These are phyloP conservation scores for Candoia aspera DNA, from an alignment of 2,113 vertebrate genomes.

Conservation along the genomic window DNA sequence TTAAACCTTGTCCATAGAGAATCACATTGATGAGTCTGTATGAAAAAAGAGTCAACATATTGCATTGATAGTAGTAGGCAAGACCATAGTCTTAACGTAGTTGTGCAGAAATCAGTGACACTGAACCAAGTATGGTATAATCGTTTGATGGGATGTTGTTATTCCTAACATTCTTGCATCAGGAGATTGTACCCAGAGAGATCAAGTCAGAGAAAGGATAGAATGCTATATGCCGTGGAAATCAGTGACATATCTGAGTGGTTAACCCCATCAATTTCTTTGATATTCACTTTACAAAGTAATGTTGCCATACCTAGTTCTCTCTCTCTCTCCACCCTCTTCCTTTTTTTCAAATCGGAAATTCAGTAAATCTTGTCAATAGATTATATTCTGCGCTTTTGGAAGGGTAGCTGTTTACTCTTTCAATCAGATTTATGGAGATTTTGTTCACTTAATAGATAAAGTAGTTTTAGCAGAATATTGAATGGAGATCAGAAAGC, in stretches of 20 bases:
- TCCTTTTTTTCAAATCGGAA: not conserved
- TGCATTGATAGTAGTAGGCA: not conserved
- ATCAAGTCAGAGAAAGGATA: not conserved
- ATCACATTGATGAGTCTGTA: not conserved
- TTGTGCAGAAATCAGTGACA: not conserved
- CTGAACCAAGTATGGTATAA: not conserved
- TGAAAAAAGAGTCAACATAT: not conserved
- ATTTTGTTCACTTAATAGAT: not conserved
- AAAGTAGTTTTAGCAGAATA: not conserved
- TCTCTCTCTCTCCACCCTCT: not conserved
- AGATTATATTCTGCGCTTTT: not conserved
- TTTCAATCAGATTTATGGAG: not conserved
- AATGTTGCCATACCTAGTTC: not conserved
- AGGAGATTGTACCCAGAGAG: not conserved
- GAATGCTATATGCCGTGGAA: not conserved
- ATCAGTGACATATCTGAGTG: not conserved
- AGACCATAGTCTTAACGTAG: not conserved
- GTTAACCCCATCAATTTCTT: not conserved
- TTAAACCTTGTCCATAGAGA: not conserved
- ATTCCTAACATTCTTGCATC: not conserved
- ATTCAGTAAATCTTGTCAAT: not conserved
- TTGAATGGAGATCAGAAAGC: not conserved
- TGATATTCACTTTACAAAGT: not conserved
- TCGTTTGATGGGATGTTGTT: not conserved
- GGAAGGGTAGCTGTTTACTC: not conserved